Conservation (phyloP, 1,140 invertebrate species). For the Sarcophaga bullata region DNA sequence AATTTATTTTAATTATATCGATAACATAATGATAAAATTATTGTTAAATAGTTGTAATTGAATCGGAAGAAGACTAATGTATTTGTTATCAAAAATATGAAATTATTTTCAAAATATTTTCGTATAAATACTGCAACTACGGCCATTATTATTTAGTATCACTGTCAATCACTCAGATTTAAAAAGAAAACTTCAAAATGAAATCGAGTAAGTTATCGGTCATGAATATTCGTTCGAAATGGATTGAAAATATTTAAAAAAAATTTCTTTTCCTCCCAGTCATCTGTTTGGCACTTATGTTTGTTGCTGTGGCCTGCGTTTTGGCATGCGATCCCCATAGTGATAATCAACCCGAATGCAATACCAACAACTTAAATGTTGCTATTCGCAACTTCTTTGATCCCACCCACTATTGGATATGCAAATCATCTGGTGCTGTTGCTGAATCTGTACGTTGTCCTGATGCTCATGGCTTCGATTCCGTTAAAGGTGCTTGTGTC, state of each 20-base stretch:
- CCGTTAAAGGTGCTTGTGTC: background rate
- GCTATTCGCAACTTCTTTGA: constrained; percentile 26
- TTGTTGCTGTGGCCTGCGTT: background rate
- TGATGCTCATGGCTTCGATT: background rate
- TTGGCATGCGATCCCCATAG: constrained; percentile 3
- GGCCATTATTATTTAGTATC: too few relatives aligned
- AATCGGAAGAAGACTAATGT: too few relatives aligned
- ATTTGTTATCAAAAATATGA: too few relatives aligned
- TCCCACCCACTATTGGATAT: constrained; percentile 20
- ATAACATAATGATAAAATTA: too few relatives aligned
- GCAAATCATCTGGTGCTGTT: background rate
- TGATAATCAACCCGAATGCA: constrained; percentile 12
- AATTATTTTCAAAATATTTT: too few relatives aligned
- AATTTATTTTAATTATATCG: too few relatives aligned
- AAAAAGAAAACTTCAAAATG: background rate
- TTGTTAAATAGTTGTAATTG: too few relatives aligned
- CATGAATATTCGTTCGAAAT: too few relatives aligned
- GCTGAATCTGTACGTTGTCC: constrained; percentile 13
- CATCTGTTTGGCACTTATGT: background rate
- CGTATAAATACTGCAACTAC: too few relatives aligned
- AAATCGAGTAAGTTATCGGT: background rate
- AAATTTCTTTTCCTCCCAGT: background rate
- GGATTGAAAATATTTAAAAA: too few relatives aligned
- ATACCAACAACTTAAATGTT: background rate
- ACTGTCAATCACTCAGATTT: background rate